phyloP scores from a whole-genome alignment of 2,797 vertebrate genomes.

The Alauda arvensis region DNA sequence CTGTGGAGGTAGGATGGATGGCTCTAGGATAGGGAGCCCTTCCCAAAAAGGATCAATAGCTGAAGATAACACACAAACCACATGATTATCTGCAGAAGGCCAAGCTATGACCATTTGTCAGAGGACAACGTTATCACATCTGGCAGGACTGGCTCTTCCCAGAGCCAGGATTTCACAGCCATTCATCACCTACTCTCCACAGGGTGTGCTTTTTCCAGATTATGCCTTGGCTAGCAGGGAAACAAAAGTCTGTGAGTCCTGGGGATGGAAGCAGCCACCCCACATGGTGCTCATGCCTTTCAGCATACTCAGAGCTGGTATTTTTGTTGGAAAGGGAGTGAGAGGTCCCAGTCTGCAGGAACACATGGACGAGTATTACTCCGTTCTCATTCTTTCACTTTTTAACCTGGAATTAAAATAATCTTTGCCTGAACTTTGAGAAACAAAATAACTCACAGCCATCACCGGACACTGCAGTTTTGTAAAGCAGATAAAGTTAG shows the following conservation, averaged over 20 bases:
- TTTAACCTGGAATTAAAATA: background rate
- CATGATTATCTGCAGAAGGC: conserved; percentile 2
- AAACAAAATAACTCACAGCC: background rate
- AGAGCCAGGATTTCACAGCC: conserved; percentile 25
- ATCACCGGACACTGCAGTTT: background rate
- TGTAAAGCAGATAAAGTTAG: background rate
- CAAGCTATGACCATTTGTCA: background rate
- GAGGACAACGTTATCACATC: conserved; percentile 28
- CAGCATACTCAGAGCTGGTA: background rate
- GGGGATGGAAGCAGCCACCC: background rate
- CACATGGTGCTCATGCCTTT: background rate
- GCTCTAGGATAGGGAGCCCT: background rate
- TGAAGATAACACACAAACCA: background rate
- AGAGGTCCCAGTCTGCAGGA: background rate
- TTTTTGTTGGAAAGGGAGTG: background rate
- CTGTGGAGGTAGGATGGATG: background rate
- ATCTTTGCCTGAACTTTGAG: background rate
- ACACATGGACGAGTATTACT: accelerated
- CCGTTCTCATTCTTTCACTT: background rate
- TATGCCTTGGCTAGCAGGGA: background rate
- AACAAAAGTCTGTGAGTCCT: background rate
- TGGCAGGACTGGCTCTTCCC: conserved; percentile 15
- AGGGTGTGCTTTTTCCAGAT: conserved; percentile 23
- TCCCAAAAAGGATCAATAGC: background rate
- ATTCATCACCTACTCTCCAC: conserved; percentile 39